Conservation (phyloP, 1,140 invertebrate species). For the Venturia canescens region DNA sequence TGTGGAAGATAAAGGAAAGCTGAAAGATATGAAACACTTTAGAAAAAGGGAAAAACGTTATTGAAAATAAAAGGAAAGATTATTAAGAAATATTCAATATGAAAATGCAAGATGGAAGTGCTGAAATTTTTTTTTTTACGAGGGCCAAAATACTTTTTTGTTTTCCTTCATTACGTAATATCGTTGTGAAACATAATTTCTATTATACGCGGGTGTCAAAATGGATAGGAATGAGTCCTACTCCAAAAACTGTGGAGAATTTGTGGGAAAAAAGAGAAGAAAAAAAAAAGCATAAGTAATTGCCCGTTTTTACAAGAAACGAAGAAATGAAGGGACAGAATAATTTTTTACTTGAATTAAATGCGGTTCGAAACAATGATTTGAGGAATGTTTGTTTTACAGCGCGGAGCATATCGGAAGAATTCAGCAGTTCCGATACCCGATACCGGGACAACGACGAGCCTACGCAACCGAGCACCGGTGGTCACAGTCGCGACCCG, state of each 20-base stretch:
- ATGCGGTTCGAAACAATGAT: neutral
- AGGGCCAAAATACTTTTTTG: no score
- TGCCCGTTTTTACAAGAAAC: neutral
- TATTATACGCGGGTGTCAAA: neutral
- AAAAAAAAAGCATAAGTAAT: no score
- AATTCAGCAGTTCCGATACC: slow-evolving; percentile 87
- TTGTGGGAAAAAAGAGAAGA: neutral
- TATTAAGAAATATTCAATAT: no score
- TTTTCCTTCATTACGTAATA: no score
- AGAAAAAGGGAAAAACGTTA: no score
- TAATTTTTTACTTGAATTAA: neutral
- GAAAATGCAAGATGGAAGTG: no score
- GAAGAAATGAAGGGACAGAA: neutral
- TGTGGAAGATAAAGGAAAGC: neutral
- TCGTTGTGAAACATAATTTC: no score
- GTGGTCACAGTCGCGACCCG: slow-evolving; percentile 66
- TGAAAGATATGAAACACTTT: no score
- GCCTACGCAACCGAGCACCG: slow-evolving; percentile 68
- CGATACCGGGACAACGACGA: slow-evolving; percentile 83
- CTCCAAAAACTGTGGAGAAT: neutral
- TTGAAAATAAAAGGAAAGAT: no score
- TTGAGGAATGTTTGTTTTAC: slow-evolving; percentile 61
- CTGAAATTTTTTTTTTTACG: no score
- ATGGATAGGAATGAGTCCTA: neutral
- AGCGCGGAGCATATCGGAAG: slow-evolving; percentile 92